Conservation (phyloP, 2,113 vertebrate genomes). For the Gambusia holbrooki region DNA sequence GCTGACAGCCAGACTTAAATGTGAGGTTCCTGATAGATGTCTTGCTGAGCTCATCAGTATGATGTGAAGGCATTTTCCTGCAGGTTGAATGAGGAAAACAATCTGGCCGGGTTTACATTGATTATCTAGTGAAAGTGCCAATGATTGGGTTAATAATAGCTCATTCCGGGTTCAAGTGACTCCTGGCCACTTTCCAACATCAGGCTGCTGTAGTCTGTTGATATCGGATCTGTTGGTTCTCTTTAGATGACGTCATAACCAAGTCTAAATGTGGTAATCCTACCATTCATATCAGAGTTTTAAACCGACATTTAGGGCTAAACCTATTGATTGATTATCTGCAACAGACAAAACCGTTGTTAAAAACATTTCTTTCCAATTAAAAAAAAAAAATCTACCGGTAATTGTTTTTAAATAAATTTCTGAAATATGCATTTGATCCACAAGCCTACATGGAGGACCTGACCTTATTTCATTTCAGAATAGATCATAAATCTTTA, state of each 20-base stretch:
- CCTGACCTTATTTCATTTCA: no score
- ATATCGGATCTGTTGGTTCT: background rate
- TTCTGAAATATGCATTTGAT: no score
- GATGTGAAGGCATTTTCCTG: background rate
- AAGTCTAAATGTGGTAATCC: background rate
- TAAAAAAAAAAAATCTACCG: no score
- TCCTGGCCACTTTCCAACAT: background rate
- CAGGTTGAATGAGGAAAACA: background rate
- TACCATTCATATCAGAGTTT: background rate
- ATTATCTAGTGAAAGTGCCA: background rate
- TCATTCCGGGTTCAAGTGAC: constrained; percentile 4
- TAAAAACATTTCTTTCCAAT: no score
- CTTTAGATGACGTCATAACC: no score
- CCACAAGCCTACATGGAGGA: no score
- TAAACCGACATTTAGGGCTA: background rate
- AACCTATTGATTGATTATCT: background rate
- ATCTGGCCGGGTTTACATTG: background rate
- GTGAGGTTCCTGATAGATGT: constrained; percentile 16
- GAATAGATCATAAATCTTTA: no score
- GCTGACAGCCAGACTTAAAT: constrained; percentile 25
- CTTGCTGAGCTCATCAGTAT: background rate
- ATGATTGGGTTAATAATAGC: background rate
- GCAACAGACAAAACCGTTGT: background rate
- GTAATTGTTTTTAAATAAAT: no score
- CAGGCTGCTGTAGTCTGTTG: background rate